Conservation (phyloP, 2,113 vertebrate genomes). For the Callithrix jacchus region DNA sequence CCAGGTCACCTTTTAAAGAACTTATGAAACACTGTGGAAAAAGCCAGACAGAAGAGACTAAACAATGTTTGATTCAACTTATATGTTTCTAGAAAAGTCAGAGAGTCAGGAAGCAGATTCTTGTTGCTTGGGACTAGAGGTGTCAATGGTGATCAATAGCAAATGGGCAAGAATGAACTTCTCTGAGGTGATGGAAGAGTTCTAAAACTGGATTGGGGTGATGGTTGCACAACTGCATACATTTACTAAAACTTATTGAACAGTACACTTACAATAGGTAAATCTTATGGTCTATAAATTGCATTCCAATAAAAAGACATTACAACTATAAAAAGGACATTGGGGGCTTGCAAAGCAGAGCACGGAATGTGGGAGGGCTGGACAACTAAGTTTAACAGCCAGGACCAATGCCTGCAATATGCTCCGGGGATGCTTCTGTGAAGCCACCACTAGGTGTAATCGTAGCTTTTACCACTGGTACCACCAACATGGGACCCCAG, state of each 20-base stretch:
- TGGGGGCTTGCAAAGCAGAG: neutral
- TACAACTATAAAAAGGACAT: neutral
- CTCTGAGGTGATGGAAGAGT: too few species aligned
- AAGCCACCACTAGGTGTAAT: neutral
- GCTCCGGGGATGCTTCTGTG: neutral
- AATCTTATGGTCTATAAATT: neutral
- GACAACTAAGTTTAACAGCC: neutral
- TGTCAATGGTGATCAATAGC: neutral
- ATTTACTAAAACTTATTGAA: neutral
- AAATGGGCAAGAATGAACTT: neutral
- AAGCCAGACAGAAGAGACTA: neutral
- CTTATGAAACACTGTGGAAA: neutral
- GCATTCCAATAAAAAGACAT: neutral
- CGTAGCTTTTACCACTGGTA: too few species aligned
- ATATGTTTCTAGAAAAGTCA: neutral
- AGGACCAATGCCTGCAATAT: neutral
- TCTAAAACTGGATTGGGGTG: neutral
- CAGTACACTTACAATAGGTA: too few species aligned
- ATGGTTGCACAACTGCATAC: neutral
- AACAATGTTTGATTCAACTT: neutral
- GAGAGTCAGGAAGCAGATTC: neutral
- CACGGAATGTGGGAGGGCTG: neutral
- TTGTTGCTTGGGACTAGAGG: neutral
- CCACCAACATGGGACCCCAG: neutral
- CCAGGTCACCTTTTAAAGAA: neutral